Evolutionary conservation across 2,888 invertebrate genomes (phyloP).

Genomic region (Neria commutata): DNA sequence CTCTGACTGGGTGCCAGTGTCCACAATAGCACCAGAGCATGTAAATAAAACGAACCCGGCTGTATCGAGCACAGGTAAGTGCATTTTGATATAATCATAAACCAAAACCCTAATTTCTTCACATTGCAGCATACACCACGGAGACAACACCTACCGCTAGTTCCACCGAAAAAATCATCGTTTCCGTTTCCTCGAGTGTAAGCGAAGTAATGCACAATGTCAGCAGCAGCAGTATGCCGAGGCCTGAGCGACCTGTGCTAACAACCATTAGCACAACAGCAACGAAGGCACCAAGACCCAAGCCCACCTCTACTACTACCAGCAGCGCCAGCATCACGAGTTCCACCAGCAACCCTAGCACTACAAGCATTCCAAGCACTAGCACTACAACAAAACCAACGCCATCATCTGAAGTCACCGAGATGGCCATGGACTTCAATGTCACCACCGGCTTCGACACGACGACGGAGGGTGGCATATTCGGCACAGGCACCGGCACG

Average conservation of each 20-base stretch:
- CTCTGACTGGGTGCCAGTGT: slow-evolving; percentile 55
- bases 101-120: background rate
- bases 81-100: slow-evolving; percentile 9
- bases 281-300: background rate
- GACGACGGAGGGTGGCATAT: slow-evolving; percentile 3
- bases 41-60: slow-evolving; percentile 47
- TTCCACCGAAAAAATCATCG: slow-evolving; percentile 49
- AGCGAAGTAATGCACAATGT: slow-evolving; percentile 38
- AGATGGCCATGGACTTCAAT: slow-evolving; percentile 33
- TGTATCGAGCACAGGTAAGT: slow-evolving; percentile 33
- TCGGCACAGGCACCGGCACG: slow-evolving; percentile 17
- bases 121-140: slow-evolving; percentile 18
- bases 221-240: slow-evolving; percentile 24
- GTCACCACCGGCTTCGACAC: slow-evolving; percentile 12
- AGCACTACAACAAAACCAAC: slow-evolving; percentile 10
- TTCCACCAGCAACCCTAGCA: slow-evolving; percentile 2
- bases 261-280: slow-evolving; percentile 6
- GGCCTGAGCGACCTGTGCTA: slow-evolving; percentile 29
- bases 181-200: slow-evolving; percentile 53
- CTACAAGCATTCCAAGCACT: slow-evolving; percentile 8
- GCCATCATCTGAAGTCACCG: slow-evolving; percentile 4
- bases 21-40: slow-evolving; percentile 47
- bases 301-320: slow-evolving; percentile 15
- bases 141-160: slow-evolving; percentile 28
- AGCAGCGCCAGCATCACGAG: slow-evolving; percentile 24